Evolutionary conservation across 2,888 invertebrate species (phyloP), one percentile per base, ranked within the genome.

Genomic region (Adineta ricciae): DNA sequence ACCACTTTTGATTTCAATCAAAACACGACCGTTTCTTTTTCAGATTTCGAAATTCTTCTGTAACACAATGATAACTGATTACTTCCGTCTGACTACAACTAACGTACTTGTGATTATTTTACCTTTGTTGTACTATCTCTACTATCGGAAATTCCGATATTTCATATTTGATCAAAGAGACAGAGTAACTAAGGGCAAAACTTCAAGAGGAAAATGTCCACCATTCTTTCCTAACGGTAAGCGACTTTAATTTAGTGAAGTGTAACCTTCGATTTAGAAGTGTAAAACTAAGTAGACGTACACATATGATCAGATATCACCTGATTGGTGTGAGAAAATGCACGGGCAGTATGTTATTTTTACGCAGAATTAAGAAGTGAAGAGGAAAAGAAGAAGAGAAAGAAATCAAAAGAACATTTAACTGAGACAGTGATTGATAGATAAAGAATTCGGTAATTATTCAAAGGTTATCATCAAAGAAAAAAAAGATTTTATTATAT

Each of bases 211-310:
- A 14, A 83, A 84, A 50, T 85, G 85, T 49, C 85, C 84, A 56
- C 85, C 85, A 38, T 85, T 84, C 36, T 85, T 78, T 49, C 85
- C 85, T 1, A 85, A 85, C 14, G 85, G 85, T 82, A 41, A 78
- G 41, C 5, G 2, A 78, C 11, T 32, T 32, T 16, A 16, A 2
- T 14, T 11, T 5, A 9, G 16, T 32, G 16, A 16, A 32, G 27
- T 32, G 4, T 64, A 3, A 32, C 4, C 27, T 16, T 14, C 16
- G 14, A 32, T 32, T 11, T 32, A n/a, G n/a, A n/a, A n/a, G n/a
- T n/a, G n/a, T n/a, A n/a, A n/a, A n/a, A n/a, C n/a, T n/a, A n/a
- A n/a, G 2, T 16, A 16, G 14, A 64, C 32, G 27, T 64, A 32
- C 32, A 32, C 16, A 32, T 36, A 27, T 0, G 64, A 64, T 64